Base-by-base conservation (phyloP, 37 sponge, comb jelly and placozoan species). In the Theonella swinhoei region DNA sequence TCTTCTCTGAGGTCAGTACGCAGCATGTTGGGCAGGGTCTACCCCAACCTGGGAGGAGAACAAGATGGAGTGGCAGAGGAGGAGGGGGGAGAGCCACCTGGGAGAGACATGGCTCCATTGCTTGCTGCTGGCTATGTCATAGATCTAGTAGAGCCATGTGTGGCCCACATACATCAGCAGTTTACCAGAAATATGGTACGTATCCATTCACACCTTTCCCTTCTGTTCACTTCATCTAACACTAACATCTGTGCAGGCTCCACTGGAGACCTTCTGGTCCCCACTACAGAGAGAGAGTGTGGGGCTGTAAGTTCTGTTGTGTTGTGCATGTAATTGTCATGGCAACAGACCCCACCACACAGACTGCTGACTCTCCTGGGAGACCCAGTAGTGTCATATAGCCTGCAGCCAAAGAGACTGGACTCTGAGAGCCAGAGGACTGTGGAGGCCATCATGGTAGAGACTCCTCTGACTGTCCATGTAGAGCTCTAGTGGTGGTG, bases 371-470 rank as follows among this genome's bases (percentile, higher is more conserved):
- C 31, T 25, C 42, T 85, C 25, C 34, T 76, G 34, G 76, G 20
- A 34, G 33, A 66, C 0, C 61, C 80, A 74, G 33, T 79, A 40
- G 62, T 79, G 2, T 59, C 58, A 42, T 54, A 17, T 38, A 39
- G 33, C 37, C 66, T 75, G 37, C 9, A 17, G 34, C 1, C 60
- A 22, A 24, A 2, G 8, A 60, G 74, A 47, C 23, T 64, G 33
- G 39, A 0, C 72, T 38, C 64, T 64, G 41, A 64, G 0, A 47
- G 62, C 60, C 1, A 64, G 59, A 42, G 2, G 29, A 25, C 39
- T 19, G 84, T 68, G 1, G 75, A 75, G 30, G 17, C 22, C 24
- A 83, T 83, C 54, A 83, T 83, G 84, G 84, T 74, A 11, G 66
- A 65, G 66, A 26, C 5, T 7, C n/a, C 30, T 26, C 66, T 23